Evolutionary conservation across 2,888 invertebrate genomes (phyloP).

Genomic region (Platycheirus rosarum): DNA sequence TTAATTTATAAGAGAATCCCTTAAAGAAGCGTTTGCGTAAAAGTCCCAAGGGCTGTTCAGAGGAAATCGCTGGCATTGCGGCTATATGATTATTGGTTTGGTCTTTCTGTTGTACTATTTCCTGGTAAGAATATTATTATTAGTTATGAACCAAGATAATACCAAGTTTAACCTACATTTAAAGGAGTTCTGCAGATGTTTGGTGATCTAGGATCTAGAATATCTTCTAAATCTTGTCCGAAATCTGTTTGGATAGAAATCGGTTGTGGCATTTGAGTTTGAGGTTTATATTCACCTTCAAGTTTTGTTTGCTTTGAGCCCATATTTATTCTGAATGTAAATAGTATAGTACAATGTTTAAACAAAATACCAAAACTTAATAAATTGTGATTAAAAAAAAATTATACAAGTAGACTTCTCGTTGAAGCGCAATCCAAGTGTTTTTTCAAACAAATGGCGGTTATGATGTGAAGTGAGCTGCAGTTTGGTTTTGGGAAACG

Average conservation of each 20-base stretch:
- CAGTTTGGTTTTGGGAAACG: conserved; percentile 36
- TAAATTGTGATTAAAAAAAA: not conserved
- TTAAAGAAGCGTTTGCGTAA: conserved; percentile 79
- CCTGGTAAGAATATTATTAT: conserved; percentile 15
- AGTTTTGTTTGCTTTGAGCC: conserved; percentile 79
- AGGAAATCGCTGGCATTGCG: conserved; percentile 19
- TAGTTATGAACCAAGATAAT: not conserved
- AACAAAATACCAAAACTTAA: too few relatives aligned
- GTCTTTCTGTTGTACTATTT: conserved; percentile 15
- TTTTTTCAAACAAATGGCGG: conserved; percentile 74
- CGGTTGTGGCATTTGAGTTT: conserved; percentile 75
- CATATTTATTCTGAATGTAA: conserved; percentile 72
- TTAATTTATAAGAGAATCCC: conserved; percentile 77
- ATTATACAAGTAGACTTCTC: conserved; percentile 56
- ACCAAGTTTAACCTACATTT: conserved; percentile 75
- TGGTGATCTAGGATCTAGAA: conserved; percentile 79
- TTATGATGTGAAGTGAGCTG: conserved; percentile 53
- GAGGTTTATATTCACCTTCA: conserved; percentile 77
- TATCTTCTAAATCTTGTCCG: conserved; percentile 16
- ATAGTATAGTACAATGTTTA: too few relatives aligned
- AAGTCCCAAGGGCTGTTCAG: conserved; percentile 55
- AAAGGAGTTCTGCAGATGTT: conserved; percentile 78
- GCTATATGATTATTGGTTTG: conserved; percentile 29
- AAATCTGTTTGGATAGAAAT: conserved; percentile 45
- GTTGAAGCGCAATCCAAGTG: conserved; percentile 66